These are phyloP conservation scores for Anomalospiza imberbis DNA, from an alignment of 2,797 vertebrate genomes.

Conservation along the genomic window DNA sequence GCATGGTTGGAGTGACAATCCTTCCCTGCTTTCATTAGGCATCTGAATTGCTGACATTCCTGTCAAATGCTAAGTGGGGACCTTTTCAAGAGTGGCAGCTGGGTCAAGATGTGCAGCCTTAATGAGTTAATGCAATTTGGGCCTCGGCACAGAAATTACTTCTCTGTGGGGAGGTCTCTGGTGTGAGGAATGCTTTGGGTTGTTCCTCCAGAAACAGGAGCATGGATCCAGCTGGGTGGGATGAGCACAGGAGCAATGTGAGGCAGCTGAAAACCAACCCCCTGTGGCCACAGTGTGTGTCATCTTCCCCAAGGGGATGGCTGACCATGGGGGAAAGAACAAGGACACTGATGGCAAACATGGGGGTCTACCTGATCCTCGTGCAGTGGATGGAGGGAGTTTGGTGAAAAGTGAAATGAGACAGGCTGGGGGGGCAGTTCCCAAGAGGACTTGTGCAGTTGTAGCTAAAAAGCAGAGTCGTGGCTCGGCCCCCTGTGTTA, in stretches of 20 bases:
- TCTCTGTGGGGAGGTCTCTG: not conserved
- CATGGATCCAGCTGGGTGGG: not conserved
- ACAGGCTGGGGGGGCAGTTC: not conserved
- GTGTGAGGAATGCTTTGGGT: not conserved
- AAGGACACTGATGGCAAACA: not conserved
- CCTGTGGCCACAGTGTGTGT: rapidly evolving
- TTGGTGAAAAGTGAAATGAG: not conserved
- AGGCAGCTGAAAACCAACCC: not conserved
- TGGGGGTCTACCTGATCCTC: rapidly evolving
- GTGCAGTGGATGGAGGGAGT: not conserved
- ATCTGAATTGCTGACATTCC: not conserved
- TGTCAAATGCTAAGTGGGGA: not conserved
- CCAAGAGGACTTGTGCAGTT: not conserved
- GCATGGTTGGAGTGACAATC: not conserved
- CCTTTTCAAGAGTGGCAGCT: not conserved
- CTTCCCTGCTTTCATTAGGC: not conserved
- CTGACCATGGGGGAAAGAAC: not conserved
- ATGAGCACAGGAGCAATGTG: rapidly evolving
- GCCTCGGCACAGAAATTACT: not conserved
- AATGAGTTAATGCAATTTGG: not conserved
- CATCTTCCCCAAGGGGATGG: not conserved
- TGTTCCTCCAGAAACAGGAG: not conserved
- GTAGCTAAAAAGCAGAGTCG: not conserved
- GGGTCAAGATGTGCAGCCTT: not conserved
- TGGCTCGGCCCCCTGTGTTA: not conserved